Base-by-base conservation (phyloP, 2,888 invertebrate species). In the Tenthredo distinguenda region DNA sequence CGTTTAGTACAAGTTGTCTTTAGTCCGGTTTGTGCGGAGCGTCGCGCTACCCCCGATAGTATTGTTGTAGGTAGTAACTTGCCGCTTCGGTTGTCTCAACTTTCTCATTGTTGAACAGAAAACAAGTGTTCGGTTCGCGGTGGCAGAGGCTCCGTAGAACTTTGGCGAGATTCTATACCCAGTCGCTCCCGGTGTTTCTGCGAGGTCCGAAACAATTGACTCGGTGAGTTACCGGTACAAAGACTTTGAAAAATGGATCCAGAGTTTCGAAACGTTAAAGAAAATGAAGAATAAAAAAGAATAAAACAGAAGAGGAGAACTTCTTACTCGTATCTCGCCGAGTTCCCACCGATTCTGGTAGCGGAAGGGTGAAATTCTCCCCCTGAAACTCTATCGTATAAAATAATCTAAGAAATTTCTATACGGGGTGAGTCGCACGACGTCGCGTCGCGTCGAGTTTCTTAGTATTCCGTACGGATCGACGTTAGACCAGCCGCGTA, bases 61-160 rank as follows among this genome's bases (percentile, higher is more conserved):
- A 83, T 83, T 83, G 83, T 83, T 43, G 47, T 47, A 47, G n/a
- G 83, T 83, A 34, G 31, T 50, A 71, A 68, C 26, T 65, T 83
- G n/a, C 83, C 47, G n/a, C 82, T 15, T 37, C 68, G 68, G 62
- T 40, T 62, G 81, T 83, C 34, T 62, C 43, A 83, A 83, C 83
- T 83, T 83, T 83, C 83, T 71, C 83, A 71, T 83, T 83, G 83
- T 83, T 83, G 31, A n/a, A 12, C 31, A 65, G 47, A 58, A 81
- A 83, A 83, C 83, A 83, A 83, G 83, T 83, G 83, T 62, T 50
- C 65, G 68, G 34, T 68, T 18, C 31, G 68, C 26, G 68, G 62
- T 62, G 40, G 62, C 10, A 26, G 21, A 26, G 26, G 26, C 12
- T 10, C 62, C 12, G 21, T 40, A 31, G 81, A 81, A 81, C 81